Evolutionary conservation across 2,888 invertebrate genomes (phyloP).

Genomic region (Cyrtodaria siliqua): DNA sequence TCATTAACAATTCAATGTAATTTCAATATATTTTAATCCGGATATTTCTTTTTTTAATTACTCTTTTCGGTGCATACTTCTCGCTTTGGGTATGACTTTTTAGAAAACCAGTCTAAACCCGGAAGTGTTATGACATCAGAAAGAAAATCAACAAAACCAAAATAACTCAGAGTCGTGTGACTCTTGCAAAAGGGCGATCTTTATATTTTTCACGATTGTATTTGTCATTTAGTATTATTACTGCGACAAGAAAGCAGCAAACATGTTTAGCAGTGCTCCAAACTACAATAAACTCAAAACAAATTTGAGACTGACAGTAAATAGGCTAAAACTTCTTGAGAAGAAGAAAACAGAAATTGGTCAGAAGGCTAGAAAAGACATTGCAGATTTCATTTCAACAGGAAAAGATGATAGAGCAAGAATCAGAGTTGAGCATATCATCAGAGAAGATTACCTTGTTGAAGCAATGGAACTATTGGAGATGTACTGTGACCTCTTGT

Average conservation of each 20-base stretch:
- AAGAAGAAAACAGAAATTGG: conserved; percentile 98
- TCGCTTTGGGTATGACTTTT: too few relatives aligned
- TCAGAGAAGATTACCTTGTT: conserved; percentile 99
- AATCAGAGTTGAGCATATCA: conserved; percentile 99
- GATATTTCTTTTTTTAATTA: too few relatives aligned
- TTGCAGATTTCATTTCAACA: conserved; percentile 93
- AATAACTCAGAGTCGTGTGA: conserved; percentile 57
- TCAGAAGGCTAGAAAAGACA: conserved; percentile 98
- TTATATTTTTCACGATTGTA: neutral
- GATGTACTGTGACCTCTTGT: conserved; percentile 98
- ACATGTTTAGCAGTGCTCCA: conserved; percentile 91
- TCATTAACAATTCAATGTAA: too few relatives aligned
- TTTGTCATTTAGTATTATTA: conserved; percentile 1
- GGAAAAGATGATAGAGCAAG: conserved; percentile 91
- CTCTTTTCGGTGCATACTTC: too few relatives aligned
- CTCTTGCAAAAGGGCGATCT: conserved; percentile 21
- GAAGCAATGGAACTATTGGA: conserved; percentile 99
- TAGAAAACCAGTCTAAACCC: too few relatives aligned
- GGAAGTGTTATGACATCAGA: too few relatives aligned
- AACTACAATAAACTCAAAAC: conserved; percentile 99
- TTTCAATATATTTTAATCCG: too few relatives aligned
- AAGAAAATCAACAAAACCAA: too few relatives aligned
- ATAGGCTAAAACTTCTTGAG: conserved; percentile 96
- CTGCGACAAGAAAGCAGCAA: neutral
- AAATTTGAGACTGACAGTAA: conserved; percentile 96